phyloP scores from a whole-genome alignment of 2,797 vertebrate genomes.

The Pyrocephalus nanus region DNA sequence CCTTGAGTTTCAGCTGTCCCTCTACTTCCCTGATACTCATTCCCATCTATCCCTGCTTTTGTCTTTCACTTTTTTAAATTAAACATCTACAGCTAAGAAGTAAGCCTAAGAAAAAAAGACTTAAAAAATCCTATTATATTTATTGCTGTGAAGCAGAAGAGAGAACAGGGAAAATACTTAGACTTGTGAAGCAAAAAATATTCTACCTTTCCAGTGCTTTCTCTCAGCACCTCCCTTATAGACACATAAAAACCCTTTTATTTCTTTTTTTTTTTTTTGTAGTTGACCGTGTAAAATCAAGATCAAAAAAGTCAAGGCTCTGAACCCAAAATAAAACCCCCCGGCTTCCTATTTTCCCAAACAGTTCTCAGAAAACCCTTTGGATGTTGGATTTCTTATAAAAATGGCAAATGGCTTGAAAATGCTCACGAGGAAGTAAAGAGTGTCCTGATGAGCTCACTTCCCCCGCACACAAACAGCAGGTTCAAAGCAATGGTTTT shows the following conservation, averaged over 20 bases:
- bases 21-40: neutral
- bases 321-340: neutral
- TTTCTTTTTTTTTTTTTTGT: neutral
- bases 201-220: neutral
- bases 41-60: neutral
- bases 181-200: neutral
- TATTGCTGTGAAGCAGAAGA: neutral
- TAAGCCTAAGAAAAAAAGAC: neutral
- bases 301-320: neutral
- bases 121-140: neutral
- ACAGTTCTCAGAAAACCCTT: neutral
- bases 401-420: neutral
- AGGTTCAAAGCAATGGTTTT: neutral
- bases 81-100: neutral
- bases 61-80: neutral
- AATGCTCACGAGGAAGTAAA: neutral
- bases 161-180: neutral
- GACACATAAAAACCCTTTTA: neutral
- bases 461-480: neutral
- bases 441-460: neutral
- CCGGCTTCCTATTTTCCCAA: neutral
- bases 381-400: neutral
- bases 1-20: neutral
- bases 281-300: neutral
- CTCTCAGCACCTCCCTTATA: neutral